Evolutionary conservation across 53 echinoderm and acorn worm species (phyloP).

Genomic region (Paracentrotus lividus): DNA sequence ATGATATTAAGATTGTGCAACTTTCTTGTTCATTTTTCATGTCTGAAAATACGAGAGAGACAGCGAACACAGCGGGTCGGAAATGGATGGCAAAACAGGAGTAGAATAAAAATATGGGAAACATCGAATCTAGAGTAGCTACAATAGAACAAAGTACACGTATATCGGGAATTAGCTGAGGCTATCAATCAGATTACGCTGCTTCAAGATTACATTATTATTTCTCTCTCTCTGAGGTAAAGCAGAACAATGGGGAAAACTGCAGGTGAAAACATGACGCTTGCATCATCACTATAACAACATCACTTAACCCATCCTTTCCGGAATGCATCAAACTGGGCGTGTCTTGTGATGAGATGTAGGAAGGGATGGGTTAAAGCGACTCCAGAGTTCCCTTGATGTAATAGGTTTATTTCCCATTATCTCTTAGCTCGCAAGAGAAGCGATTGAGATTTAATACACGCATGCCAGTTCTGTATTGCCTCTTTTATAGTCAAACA

Average conservation of each 20-base stretch:
- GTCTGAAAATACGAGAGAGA: slow-evolving; percentile 17
- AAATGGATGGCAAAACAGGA: not conserved
- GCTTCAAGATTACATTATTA: slow-evolving; percentile 52
- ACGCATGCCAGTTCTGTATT: not conserved
- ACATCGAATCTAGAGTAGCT: slow-evolving; percentile 32
- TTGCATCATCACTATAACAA: slow-evolving; percentile 48
- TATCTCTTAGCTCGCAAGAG: not conserved
- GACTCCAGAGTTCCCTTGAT: not conserved
- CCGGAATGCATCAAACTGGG: not conserved
- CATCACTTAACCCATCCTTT: slow-evolving; percentile 23
- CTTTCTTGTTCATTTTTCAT: slow-evolving; percentile 31
- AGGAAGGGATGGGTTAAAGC: not conserved
- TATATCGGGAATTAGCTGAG: slow-evolving; percentile 32
- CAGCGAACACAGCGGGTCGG: not conserved
- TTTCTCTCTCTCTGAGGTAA: slow-evolving; percentile 42
- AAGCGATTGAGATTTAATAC: slow-evolving; percentile 55
- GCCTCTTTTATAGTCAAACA: not conserved
- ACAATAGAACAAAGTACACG: slow-evolving; percentile 53
- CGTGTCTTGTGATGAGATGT: not conserved
- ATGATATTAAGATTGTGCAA: slow-evolving; percentile 10
- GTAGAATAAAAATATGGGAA: not conserved
- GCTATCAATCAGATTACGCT: slow-evolving; percentile 48
- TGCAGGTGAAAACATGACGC: slow-evolving; percentile 45
- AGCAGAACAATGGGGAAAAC: slow-evolving; percentile 23
- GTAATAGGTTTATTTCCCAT: slow-evolving; percentile 51